Percentiles rank a stretch among this genome's conserved stretches.
Evolutionary conservation across 1,140 invertebrate genomes (phyloP).

Genomic region (Bombus cullumanus): DNA sequence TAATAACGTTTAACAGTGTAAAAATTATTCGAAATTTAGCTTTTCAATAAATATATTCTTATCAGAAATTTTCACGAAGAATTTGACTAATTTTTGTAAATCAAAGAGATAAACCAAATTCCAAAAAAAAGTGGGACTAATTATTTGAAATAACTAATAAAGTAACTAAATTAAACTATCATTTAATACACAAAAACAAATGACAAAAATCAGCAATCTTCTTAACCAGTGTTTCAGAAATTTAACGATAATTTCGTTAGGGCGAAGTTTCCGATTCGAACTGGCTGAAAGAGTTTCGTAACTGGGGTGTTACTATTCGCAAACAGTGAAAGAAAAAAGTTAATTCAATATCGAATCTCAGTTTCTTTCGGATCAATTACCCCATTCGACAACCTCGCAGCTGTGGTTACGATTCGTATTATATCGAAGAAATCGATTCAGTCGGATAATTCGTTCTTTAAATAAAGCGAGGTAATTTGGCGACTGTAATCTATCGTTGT

Average conservation of each 20-base stretch:
- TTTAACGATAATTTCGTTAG: neutral
- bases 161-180: neutral
- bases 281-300: neutral
- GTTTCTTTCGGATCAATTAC: neutral
- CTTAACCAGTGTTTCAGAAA: neutral
- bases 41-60: too few relatives aligned
- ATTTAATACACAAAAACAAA: neutral
- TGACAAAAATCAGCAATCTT: neutral
- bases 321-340: neutral
- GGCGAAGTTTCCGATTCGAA: neutral
- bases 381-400: neutral
- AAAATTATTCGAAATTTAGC: too few relatives aligned
- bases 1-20: too few relatives aligned
- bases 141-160: neutral
- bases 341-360: neutral
- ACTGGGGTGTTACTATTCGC: neutral
- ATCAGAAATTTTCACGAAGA: too few relatives aligned
- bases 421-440: neutral
- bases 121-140: neutral
- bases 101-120: too few relatives aligned
- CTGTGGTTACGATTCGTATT: neutral
- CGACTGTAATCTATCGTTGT: neutral
- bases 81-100: too few relatives aligned
- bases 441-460: constrained; percentile 5
- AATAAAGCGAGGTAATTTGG: constrained; percentile 8